Percentiles rank a stretch among this genome's conserved stretches.
Conservation (phyloP, 2,113 vertebrate genomes). For the Piaya cayana region DNA sequence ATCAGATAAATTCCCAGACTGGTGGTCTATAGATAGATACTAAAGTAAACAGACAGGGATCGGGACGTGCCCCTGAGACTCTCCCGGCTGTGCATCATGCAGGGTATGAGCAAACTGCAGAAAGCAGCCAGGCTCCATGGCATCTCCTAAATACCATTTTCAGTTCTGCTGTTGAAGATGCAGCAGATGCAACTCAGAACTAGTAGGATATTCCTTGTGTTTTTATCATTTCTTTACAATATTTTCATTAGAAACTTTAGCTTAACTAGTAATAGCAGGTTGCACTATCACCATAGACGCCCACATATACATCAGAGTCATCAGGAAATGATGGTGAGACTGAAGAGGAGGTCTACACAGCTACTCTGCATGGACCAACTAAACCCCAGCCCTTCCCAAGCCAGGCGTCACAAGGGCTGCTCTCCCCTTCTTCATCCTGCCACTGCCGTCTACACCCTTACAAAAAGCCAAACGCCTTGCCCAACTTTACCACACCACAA, state of each 20-base stretch:
- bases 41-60: not conserved
- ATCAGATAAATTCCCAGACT: not conserved
- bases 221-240: not conserved
- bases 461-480: not conserved
- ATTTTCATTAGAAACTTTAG: not conserved
- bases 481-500: not conserved
- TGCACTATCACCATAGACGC: not conserved
- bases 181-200: not conserved
- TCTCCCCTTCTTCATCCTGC: not conserved
- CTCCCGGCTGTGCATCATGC: not conserved
- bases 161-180: not conserved
- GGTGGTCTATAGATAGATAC: not conserved
- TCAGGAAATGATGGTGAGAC: not conserved
- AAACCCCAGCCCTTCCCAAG: not conserved
- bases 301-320: not conserved
- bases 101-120: not conserved
- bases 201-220: not conserved
- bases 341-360: not conserved
- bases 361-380: not conserved
- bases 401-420: not conserved
- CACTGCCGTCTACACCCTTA: not conserved
- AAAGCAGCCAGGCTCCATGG: not conserved
- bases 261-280: not conserved
- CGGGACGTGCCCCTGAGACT: not conserved
- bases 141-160: not conserved